Conservation (phyloP, 2,797 vertebrate species). For the Poeciliopsis presidionis region DNA sequence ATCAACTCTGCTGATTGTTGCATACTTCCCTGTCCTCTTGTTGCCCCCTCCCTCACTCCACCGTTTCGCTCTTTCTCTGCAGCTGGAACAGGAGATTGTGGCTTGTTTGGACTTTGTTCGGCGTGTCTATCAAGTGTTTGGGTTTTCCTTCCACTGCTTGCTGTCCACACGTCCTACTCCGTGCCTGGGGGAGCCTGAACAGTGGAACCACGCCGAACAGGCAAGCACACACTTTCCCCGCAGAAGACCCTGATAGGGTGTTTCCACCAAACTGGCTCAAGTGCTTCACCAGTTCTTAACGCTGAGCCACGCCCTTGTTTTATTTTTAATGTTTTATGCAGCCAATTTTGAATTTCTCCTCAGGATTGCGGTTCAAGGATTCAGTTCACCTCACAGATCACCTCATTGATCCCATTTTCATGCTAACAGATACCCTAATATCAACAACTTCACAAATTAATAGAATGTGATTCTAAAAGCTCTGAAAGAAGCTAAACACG, state of each 20-base stretch:
- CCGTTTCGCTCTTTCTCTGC: conserved; percentile 13
- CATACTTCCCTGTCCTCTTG: conserved; percentile 8
- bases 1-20: conserved; percentile 2
- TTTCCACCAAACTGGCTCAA: not conserved
- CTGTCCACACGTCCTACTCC: conserved; percentile 88
- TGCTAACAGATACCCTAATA: not conserved
- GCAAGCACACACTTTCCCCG: conserved; percentile 63
- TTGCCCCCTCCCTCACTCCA: not conserved
- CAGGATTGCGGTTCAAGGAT: not conserved
- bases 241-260: not conserved
- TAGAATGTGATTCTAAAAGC: not conserved
- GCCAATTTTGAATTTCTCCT: not conserved
- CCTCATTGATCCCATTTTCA: not conserved
- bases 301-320: not conserved
- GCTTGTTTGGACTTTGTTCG: conserved; percentile 90
- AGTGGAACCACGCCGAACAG: conserved; percentile 92
- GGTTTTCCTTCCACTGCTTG: conserved; percentile 89
- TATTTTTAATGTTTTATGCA: not conserved
- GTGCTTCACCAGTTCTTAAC: not conserved
- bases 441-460: not conserved
- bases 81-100: conserved; percentile 89
- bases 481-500: not conserved
- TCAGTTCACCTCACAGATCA: not conserved
- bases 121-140: conserved; percentile 86
- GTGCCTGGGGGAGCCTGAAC: conserved; percentile 86